Base-by-base conservation (phyloP, 2,888 invertebrate species). In the Ceramica pisi region DNA sequence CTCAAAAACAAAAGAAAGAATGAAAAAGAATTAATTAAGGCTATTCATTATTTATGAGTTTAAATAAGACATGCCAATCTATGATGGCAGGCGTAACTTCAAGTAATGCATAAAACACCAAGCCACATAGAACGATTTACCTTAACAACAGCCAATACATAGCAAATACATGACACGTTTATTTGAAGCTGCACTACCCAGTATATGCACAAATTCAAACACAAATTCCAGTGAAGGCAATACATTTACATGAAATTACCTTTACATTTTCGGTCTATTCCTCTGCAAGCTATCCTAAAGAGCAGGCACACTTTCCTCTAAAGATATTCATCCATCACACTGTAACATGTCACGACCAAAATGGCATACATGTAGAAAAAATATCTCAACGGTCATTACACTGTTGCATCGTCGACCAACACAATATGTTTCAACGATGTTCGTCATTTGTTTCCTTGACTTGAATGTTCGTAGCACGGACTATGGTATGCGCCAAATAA, bases 161-260 rank as follows among this genome's bases (percentile, higher is more conserved):
- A 16, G 35, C 7, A 23, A 23, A n/a, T 10, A 46, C 10, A 50
- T 26, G 10, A 3, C 19, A 21, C 12, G 10, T 14, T 31, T 38
- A 38, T 55, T 35, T 12, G 26, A 21, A 48, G 35, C 16, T 16
- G 6, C 67, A 50, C 16, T n/a, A 6, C 56, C 44, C 35, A 6
- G 26, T 16, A 21, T 12, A 48, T 3, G 38, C 57, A 26, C 44
- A 21, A 2, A 48, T 64, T 73, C 60, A 61, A 38, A 61, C 44
- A 46, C 51, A 57, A 76, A 53, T 62, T 51, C 50, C 38, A 21
- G 65, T 50, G 21, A 26, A 60, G 14, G n/a, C 55, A 74, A 26
- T 61, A 56, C 67, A 67, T 67, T 74, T 62, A 44, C 56, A 57
- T 57, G 14, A 67, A 74, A 74, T 67, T 76, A 51, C 35, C 26